phyloP scores from a whole-genome alignment of 2,797 vertebrate species.

The Meriones psammophilus region DNA sequence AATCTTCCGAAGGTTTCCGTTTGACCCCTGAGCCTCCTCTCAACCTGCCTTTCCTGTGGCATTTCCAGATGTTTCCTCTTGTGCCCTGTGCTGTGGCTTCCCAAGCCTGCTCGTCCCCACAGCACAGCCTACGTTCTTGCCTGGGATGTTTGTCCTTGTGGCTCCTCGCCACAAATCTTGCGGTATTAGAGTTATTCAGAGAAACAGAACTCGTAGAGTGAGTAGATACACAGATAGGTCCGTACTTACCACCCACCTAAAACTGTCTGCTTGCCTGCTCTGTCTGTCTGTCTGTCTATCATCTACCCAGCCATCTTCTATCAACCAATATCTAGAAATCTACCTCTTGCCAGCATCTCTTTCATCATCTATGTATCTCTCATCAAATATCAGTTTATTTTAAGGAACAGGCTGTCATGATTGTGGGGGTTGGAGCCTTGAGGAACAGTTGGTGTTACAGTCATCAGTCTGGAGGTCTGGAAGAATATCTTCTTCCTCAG shows the following conservation, averaged over 20 bases:
- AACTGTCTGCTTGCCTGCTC: not conserved
- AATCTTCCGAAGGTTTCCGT: conserved; percentile 15
- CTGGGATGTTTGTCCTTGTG: not conserved
- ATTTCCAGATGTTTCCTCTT: not conserved
- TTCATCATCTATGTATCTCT: not conserved
- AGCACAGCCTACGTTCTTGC: not conserved
- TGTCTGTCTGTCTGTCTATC: too few relatives aligned
- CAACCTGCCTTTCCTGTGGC: not conserved
- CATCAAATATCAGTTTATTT: not conserved
- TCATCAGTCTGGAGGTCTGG: not conserved
- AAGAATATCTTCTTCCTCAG: not conserved
- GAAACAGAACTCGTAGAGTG: conserved; percentile 31
- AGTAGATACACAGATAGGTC: not conserved
- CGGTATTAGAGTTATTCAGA: not conserved
- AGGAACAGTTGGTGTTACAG: not conserved
- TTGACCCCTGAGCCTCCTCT: not conserved
- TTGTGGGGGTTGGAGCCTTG: not conserved
- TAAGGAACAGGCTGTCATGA: not conserved
- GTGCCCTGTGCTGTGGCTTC: not conserved
- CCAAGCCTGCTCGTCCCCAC: not conserved
- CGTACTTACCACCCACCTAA: not conserved
- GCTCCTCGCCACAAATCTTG: not conserved
- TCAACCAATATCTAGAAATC: not conserved
- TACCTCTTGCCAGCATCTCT: not conserved
- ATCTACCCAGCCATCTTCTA: not conserved